phyloP scores from a whole-genome alignment of 2,797 vertebrate species.

The Urocyon cinereoargenteus region DNA sequence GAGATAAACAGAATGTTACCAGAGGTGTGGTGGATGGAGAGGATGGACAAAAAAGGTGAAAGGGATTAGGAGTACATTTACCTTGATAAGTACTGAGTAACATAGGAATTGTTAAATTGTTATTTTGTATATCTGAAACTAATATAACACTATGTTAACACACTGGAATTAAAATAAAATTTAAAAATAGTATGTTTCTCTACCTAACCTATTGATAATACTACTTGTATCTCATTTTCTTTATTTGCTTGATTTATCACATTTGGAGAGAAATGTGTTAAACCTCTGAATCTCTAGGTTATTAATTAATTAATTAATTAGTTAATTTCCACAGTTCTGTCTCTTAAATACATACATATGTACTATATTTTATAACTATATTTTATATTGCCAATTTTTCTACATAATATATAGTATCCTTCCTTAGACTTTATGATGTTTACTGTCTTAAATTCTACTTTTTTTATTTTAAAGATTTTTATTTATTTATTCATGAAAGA shows the following conservation, averaged over 20 bases:
- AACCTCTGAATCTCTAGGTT: neutral
- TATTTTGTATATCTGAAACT: neutral
- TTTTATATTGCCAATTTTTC: slow-evolving; percentile 27
- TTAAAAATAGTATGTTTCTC: neutral
- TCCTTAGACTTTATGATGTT: neutral
- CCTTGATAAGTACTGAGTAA: neutral
- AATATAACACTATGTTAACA: neutral
- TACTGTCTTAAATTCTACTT: neutral
- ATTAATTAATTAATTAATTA: slow-evolving; percentile 8
- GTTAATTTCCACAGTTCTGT: neutral
- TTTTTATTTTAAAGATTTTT: no score
- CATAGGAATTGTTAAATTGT: neutral
- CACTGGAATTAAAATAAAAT: neutral
- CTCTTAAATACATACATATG: neutral
- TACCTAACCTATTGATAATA: neutral
- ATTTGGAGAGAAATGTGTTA: neutral
- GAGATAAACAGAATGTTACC: neutral
- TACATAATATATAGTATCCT: neutral
- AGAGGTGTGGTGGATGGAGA: neutral
- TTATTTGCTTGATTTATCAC: neutral
- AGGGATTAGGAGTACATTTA: neutral
- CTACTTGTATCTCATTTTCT: neutral
- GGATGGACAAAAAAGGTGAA: neutral
- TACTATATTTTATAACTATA: neutral
- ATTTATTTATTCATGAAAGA: no score